Conservation (phyloP, 2,113 vertebrate species). For the Tauraco erythrolophus region DNA sequence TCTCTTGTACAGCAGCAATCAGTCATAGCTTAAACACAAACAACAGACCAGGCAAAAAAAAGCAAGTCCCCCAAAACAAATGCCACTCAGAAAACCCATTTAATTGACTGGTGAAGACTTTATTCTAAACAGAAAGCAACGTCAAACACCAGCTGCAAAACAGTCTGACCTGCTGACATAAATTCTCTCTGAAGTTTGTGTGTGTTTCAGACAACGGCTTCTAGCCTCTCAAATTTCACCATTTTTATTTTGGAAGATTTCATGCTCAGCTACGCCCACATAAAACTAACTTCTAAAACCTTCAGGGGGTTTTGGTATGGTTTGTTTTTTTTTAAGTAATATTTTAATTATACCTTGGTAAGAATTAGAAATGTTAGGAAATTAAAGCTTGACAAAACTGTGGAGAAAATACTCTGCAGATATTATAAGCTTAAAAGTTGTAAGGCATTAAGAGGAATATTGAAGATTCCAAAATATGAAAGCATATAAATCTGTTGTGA, state of each 20-base stretch:
- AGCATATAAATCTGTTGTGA: not conserved
- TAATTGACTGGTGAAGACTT: not conserved
- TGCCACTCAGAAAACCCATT: not conserved
- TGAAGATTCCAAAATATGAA: not conserved
- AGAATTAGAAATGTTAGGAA: not conserved
- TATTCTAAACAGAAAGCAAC: not conserved
- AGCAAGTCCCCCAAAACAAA: accelerated
- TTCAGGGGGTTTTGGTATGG: not conserved
- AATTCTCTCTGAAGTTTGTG: not conserved
- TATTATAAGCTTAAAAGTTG: not conserved
- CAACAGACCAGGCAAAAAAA: not conserved
- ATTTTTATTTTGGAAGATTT: not conserved
- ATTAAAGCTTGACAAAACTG: not conserved
- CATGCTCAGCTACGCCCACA: not conserved
- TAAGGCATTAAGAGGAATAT: not conserved
- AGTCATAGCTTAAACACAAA: not conserved
- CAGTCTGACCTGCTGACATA: not conserved
- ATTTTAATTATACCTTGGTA: not conserved
- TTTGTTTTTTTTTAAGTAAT: not conserved
- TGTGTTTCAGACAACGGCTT: not conserved
- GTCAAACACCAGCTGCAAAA: not conserved
- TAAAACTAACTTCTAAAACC: not conserved
- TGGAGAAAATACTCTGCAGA: not conserved
- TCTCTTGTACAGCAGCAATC: not conserved
- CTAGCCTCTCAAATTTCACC: not conserved